phyloP scores from a whole-genome alignment of 2,113 vertebrate genomes.

The Murina feae region DNA sequence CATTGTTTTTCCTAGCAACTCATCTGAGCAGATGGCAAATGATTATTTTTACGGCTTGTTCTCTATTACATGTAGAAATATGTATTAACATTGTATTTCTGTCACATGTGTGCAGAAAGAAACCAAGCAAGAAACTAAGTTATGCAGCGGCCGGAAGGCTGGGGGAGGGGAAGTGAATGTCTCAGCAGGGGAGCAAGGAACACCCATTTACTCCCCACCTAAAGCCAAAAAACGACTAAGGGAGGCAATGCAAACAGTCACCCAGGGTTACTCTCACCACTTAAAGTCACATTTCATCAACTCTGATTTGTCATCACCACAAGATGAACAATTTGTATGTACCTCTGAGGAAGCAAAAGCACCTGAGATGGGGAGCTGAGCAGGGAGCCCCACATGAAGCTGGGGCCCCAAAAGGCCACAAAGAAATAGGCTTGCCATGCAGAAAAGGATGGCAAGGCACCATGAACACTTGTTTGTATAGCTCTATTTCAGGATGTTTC shows the following conservation, averaged over 20 bases:
- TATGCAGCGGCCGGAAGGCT: background rate
- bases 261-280: background rate
- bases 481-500: background rate
- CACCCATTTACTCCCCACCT: too few species aligned
- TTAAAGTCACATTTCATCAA: background rate
- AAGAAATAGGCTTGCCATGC: background rate
- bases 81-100: constrained; percentile 63
- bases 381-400: background rate
- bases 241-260: background rate
- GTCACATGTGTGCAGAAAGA: background rate
- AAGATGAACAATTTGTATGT: background rate
- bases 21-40: constrained; percentile 45
- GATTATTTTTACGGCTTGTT: constrained; percentile 49
- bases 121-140: background rate
- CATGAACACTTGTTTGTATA: background rate
- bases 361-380: background rate
- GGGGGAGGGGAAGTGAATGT: background rate
- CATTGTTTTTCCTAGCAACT: background rate
- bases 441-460: background rate
- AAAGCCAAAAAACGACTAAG: background rate
- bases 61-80: constrained; percentile 44
- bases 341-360: background rate
- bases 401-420: background rate
- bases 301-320: background rate
- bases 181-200: background rate